phyloP scores from a whole-genome alignment of 2,797 vertebrate species.

The Molossus alvarezi region DNA sequence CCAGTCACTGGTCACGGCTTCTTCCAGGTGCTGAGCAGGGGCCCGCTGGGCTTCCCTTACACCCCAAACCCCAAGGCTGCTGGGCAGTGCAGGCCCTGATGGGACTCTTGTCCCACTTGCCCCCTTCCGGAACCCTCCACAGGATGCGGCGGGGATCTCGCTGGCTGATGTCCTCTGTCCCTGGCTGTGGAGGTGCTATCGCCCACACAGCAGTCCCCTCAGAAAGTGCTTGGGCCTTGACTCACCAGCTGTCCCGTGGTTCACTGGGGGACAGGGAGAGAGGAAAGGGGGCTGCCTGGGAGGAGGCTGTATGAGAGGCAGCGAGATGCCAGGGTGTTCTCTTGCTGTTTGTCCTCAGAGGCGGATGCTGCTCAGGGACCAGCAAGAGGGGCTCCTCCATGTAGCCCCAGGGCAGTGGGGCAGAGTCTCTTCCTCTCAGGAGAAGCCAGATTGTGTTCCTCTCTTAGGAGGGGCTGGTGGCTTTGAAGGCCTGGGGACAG shows the following conservation, averaged over 20 bases:
- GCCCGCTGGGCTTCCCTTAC: not conserved
- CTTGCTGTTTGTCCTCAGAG: not conserved
- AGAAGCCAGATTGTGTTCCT: not conserved
- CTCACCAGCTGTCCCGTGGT: not conserved
- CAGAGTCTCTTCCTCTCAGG: not conserved
- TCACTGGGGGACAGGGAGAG: not conserved
- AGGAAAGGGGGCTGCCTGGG: not conserved
- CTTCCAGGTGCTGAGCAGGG: not conserved
- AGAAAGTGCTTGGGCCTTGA: not conserved
- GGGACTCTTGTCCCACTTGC: not conserved
- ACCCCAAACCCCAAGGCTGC: not conserved
- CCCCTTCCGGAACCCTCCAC: not conserved
- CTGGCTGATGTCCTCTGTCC: not conserved
- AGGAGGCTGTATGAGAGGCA: not conserved
- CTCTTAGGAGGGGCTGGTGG: not conserved
- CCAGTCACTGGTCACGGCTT: not conserved
- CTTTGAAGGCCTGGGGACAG: not conserved
- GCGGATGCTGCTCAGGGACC: not conserved
- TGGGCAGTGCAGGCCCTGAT: not conserved
- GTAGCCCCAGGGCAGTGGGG: not conserved
- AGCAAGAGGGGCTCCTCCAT: fast-evolving
- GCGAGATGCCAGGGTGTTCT: fast-evolving
- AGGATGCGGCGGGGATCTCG: fast-evolving
- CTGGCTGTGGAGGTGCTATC: not conserved
- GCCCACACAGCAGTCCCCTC: not conserved